phyloP scores from a whole-genome alignment of 1,140 invertebrate genomes.

The Drosophila repletoides region DNA sequence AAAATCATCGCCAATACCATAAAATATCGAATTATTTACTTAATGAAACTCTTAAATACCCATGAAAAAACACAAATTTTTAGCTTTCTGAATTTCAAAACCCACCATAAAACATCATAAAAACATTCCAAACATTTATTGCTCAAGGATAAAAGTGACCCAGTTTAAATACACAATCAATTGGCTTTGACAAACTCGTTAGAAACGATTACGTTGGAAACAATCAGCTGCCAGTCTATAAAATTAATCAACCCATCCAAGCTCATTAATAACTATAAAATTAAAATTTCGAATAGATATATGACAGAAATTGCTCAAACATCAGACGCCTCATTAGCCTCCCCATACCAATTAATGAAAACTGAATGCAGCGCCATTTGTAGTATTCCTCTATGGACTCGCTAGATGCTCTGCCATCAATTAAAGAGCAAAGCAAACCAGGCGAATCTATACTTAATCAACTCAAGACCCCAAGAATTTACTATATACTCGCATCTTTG shows the following conservation, averaged over 20 bases:
- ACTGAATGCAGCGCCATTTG: slow-evolving; percentile 33
- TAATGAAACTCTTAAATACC: no score
- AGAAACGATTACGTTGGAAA: slow-evolving; percentile 1
- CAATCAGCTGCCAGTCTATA: slow-evolving; percentile 3
- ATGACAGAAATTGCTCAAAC: slow-evolving; percentile 28
- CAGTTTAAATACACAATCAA: neutral
- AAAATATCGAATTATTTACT: no score
- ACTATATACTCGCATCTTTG: neutral
- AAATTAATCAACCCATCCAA: slow-evolving; percentile 1
- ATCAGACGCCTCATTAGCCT: slow-evolving; percentile 36
- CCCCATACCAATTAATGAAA: slow-evolving; percentile 36
- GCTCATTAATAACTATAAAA: slow-evolving; percentile 32
- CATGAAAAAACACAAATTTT: no score
- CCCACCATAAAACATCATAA: no score
- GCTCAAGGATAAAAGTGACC: neutral
- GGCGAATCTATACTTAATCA: slow-evolving; percentile 35
- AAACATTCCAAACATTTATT: no score
- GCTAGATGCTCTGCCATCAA: slow-evolving; percentile 58
- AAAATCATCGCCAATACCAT: no score
- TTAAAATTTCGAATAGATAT: slow-evolving; percentile 3
- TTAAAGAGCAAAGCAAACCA: slow-evolving; percentile 56
- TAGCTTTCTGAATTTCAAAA: no score
- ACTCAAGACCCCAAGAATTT: no score
- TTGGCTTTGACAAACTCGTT: no score
- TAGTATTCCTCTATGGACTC: no score